Evolutionary conservation across 2,113 vertebrate genomes (phyloP), one percentile per base, ranked within the genome.

Genomic region (Pluvialis apricaria): DNA sequence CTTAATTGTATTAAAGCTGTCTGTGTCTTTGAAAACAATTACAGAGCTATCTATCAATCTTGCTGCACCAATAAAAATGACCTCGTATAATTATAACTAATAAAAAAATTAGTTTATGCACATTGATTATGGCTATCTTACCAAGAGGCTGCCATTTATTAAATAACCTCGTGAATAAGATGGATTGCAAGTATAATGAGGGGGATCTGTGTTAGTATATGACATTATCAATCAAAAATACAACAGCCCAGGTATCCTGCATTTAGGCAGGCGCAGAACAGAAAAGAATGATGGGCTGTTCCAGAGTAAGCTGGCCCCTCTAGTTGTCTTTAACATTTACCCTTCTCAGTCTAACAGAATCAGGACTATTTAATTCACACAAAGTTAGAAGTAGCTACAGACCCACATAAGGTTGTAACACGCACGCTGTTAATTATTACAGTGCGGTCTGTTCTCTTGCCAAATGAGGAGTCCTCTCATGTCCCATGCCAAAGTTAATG

Each of bases 51-150:
- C 88, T 85, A 82, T 95, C 80, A 95, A 84, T 90, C 88, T 86
- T 88, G 49, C 21, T 68, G 54, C 52, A 91, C 66, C 82, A 92
- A 87, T 89, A 91, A 91, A 96, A 96, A 91, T 92, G 87, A 85
- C 82, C 73, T 94, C 2, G 0, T 95, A 89, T 93, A 97, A 97
- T 96, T 94, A 95, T 88, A 95, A 89, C 57, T 92, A 91, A 96
- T 96, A 95, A 97, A 96, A 94, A 96, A 90, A 90, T 82, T 76
- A 92, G 72, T 92, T 96, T 94, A 93, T 94, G 62, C 52, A 75
- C 83, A 95, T 92, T 83, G 92, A 97, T 95, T 96, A 88, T 80
- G 76, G 66, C 57, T 92, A 88, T 88, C 60, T 78, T 93, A 88
- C 58, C 54, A 87, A 85, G 80, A 82, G 62, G 60, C 55, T 90